Evolutionary conservation across 2,888 invertebrate genomes (phyloP).

Genomic region (Eretmocerus hayati): DNA sequence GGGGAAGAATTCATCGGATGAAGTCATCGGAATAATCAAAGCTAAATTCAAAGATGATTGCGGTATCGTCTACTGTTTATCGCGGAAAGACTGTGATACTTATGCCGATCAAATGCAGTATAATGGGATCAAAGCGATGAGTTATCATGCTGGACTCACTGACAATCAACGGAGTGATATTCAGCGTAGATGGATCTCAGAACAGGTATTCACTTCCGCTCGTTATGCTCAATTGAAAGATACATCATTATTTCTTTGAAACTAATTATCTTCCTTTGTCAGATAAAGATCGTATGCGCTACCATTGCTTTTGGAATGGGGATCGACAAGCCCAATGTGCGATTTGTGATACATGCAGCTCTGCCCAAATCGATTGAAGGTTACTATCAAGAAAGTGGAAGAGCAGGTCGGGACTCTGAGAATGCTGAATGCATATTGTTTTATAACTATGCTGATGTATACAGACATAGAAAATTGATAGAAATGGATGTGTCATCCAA

Average conservation of each 20-base stretch:
- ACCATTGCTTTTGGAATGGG: constrained; percentile 99
- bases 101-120: constrained; percentile 60
- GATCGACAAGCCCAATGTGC: constrained; percentile 94
- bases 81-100: constrained; percentile 83
- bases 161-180: constrained; percentile 63
- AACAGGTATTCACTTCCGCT: no score
- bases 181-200: constrained; percentile 81
- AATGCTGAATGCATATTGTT: constrained; percentile 78
- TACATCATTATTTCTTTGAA: background rate
- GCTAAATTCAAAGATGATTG: constrained; percentile 62
- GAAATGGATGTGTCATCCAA: constrained; percentile 51
- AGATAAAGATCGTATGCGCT: constrained; percentile 72
- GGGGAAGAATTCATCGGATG: constrained; percentile 64
- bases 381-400: constrained; percentile 95
- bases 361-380: constrained; percentile 93
- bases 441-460: constrained; percentile 78
- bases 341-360: constrained; percentile 88
- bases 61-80: constrained; percentile 93
- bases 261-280: background rate
- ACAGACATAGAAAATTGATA: constrained; percentile 62
- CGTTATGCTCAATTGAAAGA: background rate
- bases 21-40: constrained; percentile 69
- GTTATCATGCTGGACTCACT: constrained; percentile 86
- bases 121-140: constrained; percentile 61
- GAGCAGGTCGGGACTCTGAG: constrained; percentile 91